Conservation (phyloP, 2,113 vertebrate species). For the Lamprologus lemairii region DNA sequence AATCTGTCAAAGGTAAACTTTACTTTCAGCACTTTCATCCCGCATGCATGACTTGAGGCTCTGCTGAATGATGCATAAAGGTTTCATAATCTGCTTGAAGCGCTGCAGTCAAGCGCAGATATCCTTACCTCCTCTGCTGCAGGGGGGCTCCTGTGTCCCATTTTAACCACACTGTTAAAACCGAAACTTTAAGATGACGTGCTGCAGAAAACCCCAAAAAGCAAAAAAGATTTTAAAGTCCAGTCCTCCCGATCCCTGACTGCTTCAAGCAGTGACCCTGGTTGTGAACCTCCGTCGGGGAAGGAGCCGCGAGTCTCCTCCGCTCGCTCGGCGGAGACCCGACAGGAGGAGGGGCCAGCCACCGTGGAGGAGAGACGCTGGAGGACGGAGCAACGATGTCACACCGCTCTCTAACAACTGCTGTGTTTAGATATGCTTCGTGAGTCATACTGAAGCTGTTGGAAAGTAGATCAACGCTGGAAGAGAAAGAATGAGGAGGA, state of each 20-base stretch:
- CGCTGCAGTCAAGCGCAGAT: background rate
- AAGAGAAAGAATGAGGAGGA: background rate
- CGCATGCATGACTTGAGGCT: background rate
- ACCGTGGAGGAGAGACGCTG: background rate
- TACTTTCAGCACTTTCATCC: rapidly evolving
- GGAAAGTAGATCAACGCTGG: background rate
- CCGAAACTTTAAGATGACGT: background rate
- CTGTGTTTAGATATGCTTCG: background rate
- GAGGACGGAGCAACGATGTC: background rate
- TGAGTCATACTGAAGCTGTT: background rate
- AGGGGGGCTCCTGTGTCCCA: background rate
- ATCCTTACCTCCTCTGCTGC: constrained; percentile 21
- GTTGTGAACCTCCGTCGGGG: background rate
- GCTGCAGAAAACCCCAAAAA: background rate
- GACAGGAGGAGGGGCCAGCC: constrained; percentile 32
- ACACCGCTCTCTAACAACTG: background rate
- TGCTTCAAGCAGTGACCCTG: rapidly evolving
- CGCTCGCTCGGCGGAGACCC: background rate
- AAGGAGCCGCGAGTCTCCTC: background rate
- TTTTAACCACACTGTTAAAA: background rate
- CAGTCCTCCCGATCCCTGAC: background rate
- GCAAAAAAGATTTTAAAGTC: rapidly evolving
- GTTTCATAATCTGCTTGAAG: background rate
- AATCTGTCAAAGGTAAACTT: background rate
- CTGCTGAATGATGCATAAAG: background rate